A percentile compares a stretch with the other conserved stretches of the same genome.
Evolutionary conservation across 2,113 vertebrate genomes (phyloP).

Genomic region (Ploceus nigricollis): DNA sequence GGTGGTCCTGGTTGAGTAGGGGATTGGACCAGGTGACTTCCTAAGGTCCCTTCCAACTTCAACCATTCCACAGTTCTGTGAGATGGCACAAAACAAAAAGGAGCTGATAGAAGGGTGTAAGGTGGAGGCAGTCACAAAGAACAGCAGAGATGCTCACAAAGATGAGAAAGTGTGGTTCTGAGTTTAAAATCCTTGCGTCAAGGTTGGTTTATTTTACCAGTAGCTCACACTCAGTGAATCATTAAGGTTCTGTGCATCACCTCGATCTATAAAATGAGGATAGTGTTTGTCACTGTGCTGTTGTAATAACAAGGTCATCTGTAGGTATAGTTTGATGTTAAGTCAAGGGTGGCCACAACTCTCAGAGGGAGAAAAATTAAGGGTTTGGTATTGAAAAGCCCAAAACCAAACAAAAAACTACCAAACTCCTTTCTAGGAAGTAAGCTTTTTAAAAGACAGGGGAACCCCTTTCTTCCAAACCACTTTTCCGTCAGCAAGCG

Average conservation of each 20-base stretch:
- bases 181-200: not conserved
- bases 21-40: not conserved
- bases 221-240: not conserved
- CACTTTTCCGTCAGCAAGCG: not conserved
- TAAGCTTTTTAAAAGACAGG: not conserved
- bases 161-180: not conserved
- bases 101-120: not conserved
- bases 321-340: not conserved
- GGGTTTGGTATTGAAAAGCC: not conserved
- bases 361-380: accelerated
- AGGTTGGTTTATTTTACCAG: not conserved
- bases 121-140: not conserved
- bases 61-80: not conserved
- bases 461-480: not conserved
- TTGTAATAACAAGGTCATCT: not conserved
- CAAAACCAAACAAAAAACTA: not conserved
- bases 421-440: not conserved
- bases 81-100: not conserved
- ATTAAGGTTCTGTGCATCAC: not conserved
- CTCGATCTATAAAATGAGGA: not conserved
- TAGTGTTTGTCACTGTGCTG: not conserved
- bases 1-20: not conserved
- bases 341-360: not conserved
- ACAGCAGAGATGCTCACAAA: not conserved
- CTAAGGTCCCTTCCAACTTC: not conserved